These are phyloP conservation scores for Dynastes hyllus DNA, from an alignment of 2,888 invertebrate species.

Conservation along the genomic window DNA sequence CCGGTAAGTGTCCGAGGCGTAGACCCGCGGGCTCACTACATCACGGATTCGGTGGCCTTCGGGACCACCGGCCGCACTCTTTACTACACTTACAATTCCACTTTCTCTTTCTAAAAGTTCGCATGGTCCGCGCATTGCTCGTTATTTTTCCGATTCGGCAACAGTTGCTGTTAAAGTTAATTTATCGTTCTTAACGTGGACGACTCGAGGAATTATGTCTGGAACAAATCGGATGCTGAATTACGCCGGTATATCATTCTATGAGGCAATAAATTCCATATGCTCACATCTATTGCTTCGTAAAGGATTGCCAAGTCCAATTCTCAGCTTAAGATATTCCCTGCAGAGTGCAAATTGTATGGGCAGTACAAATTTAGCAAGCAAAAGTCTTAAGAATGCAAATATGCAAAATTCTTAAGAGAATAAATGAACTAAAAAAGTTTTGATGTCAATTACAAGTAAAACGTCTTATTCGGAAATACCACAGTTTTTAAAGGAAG, in stretches of 20 bases:
- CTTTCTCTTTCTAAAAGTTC: slow-evolving; percentile 61
- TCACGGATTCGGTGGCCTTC: slow-evolving; percentile 56
- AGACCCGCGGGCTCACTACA: slow-evolving; percentile 66
- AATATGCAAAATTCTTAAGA: too few species aligned
- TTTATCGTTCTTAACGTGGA: slow-evolving; percentile 60
- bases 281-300: background rate
- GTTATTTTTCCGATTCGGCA: slow-evolving; percentile 41
- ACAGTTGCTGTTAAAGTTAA: slow-evolving; percentile 60
- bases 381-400: too few species aligned
- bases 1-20: slow-evolving; percentile 63
- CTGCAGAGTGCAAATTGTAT: background rate
- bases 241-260: background rate
- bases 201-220: slow-evolving; percentile 25
- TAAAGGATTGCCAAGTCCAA: background rate
- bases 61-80: slow-evolving; percentile 56
- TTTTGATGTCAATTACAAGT: too few species aligned
- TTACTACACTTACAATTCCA: slow-evolving; percentile 61
- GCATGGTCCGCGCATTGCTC: slow-evolving; percentile 46
- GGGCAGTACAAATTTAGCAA: background rate
- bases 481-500: too few species aligned
- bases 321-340: too few species aligned
- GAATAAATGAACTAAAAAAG: too few species aligned
- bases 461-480: too few species aligned
- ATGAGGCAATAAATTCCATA: slow-evolving; percentile 2
- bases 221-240: slow-evolving; percentile 1